Conservation (phyloP, 2,888 invertebrate species). For the Cheilosia urbana region DNA sequence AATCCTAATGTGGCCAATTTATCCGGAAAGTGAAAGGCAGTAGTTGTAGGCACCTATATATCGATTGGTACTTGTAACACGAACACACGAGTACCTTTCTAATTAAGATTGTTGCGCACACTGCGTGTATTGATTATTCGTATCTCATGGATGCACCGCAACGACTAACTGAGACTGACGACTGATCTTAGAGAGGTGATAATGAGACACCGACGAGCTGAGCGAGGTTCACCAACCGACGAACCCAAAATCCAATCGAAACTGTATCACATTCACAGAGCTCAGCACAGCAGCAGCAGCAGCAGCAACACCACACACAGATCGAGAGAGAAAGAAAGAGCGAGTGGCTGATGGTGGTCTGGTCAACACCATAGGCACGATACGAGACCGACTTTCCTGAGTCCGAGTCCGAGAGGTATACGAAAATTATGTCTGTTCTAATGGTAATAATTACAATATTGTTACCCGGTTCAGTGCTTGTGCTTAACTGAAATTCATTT, state of each 20-base stretch:
- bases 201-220: slow-evolving; percentile 68
- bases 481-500: slow-evolving; percentile 83
- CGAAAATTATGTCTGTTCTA: slow-evolving; percentile 68
- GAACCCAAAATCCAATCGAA: slow-evolving; percentile 72
- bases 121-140: slow-evolving; percentile 64
- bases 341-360: slow-evolving; percentile 57
- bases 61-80: slow-evolving; percentile 23
- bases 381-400: slow-evolving; percentile 15
- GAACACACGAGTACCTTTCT: slow-evolving; percentile 53
- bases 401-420: slow-evolving; percentile 57
- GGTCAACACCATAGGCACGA: slow-evolving; percentile 32
- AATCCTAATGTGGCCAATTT: slow-evolving; percentile 30
- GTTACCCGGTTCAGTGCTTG: slow-evolving; percentile 84
- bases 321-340: slow-evolving; percentile 48
- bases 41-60: background rate
- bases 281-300: slow-evolving; percentile 23
- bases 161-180: slow-evolving; percentile 70
- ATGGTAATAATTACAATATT: slow-evolving; percentile 78
- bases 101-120: slow-evolving; percentile 42
- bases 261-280: slow-evolving; percentile 70
- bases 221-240: slow-evolving; percentile 59
- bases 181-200: slow-evolving; percentile 75
- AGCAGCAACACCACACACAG: slow-evolving; percentile 31
- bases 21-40: slow-evolving; percentile 68
- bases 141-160: slow-evolving; percentile 72